These are phyloP conservation scores for Pararge aegeria DNA, from an alignment of 1,140 invertebrate genomes.

Conservation along the genomic window DNA sequence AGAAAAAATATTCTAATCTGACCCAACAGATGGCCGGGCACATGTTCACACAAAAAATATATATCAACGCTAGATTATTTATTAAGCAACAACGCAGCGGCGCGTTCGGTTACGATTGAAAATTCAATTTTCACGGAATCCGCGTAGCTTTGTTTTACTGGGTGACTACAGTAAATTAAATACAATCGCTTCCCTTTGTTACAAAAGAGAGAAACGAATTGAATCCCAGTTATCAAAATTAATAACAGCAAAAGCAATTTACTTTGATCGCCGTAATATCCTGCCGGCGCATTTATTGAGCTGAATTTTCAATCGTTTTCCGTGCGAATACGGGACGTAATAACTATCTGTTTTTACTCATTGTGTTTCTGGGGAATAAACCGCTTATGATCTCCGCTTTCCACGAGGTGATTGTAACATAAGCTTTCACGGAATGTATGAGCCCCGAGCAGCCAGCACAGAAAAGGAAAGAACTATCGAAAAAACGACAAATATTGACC, in stretches of 20 bases:
- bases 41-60: slow-evolving; percentile 56
- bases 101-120: slow-evolving; percentile 30
- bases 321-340: slow-evolving; percentile 45
- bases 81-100: slow-evolving; percentile 9
- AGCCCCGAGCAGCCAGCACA: background rate
- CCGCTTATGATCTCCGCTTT: background rate
- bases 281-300: slow-evolving; percentile 64
- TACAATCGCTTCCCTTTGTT: slow-evolving; percentile 77
- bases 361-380: slow-evolving; percentile 8
- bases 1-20: slow-evolving; percentile 70
- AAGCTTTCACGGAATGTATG: slow-evolving; percentile 11
- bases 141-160: slow-evolving; percentile 24
- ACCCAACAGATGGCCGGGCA: slow-evolving; percentile 69
- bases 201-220: slow-evolving; percentile 77
- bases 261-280: slow-evolving; percentile 74
- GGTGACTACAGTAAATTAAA: slow-evolving; percentile 66
- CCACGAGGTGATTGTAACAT: background rate
- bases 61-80: slow-evolving; percentile 30
- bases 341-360: slow-evolving; percentile 32
- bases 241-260: slow-evolving; percentile 77
- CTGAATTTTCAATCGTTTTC: slow-evolving; percentile 67
- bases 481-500: slow-evolving; percentile 76
- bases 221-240: slow-evolving; percentile 79
- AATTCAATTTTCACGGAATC: slow-evolving; percentile 51
- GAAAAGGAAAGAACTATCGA: slow-evolving; percentile 19